Evolutionary conservation across 2,797 vertebrate species (phyloP).

Genomic region (Orientallactaga sibirica): DNA sequence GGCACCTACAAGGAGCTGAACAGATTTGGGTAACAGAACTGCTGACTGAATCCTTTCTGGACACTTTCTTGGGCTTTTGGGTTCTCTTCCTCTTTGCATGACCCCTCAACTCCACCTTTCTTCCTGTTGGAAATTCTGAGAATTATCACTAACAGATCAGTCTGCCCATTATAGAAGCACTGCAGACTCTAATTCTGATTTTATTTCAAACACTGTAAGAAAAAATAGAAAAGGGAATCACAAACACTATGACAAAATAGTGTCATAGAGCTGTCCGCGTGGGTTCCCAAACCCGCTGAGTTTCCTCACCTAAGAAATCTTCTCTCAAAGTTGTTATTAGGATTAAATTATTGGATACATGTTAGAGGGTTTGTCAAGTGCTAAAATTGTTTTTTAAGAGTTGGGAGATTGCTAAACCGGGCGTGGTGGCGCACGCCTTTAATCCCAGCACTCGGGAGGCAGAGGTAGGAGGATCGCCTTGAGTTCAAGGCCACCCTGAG

Average conservation of each 20-base stretch:
- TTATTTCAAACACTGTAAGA: not conserved
- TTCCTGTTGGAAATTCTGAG: not conserved
- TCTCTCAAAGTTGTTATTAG: not conserved
- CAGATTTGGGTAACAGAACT: not conserved
- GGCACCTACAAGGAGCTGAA: not conserved
- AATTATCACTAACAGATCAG: no score
- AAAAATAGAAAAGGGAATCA: not conserved
- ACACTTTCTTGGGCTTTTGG: not conserved
- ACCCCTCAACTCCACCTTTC: not conserved
- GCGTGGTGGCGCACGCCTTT: no score
- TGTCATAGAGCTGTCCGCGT: not conserved
- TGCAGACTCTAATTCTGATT: not conserved
- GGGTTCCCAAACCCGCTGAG: not conserved
- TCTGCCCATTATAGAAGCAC: not conserved
- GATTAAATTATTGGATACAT: not conserved
- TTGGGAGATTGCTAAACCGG: no score
- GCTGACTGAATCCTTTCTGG: not conserved
- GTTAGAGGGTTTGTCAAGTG: not conserved
- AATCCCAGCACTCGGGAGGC: no score
- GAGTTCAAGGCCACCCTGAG: no score
- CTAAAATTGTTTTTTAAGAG: no score
- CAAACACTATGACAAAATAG: not conserved
- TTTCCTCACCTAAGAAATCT: not conserved
- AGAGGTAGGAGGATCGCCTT: no score
- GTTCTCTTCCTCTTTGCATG: not conserved